These are phyloP conservation scores for Halyomorpha halys DNA, from an alignment of 1,140 invertebrate genomes.

Conservation along the genomic window DNA sequence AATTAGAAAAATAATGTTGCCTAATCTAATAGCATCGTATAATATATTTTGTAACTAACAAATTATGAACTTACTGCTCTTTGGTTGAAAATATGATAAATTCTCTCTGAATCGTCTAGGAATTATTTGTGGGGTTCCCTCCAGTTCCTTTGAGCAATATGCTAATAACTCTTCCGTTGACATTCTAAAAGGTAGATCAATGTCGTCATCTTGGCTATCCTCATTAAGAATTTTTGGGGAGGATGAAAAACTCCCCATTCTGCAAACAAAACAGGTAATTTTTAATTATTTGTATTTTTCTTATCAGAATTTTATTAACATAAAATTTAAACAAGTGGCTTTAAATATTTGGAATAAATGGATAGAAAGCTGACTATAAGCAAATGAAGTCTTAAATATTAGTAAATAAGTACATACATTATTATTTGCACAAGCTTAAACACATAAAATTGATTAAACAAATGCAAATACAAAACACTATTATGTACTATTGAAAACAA, in stretches of 20 bases:
- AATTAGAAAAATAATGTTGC: too few species aligned
- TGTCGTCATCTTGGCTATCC: conserved; percentile 50
- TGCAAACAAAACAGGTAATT: conserved; percentile 41
- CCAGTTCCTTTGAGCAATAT: conserved; percentile 38
- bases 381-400: too few species aligned
- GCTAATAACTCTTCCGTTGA: conserved; percentile 42
- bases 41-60: too few species aligned
- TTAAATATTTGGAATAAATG: conserved; percentile 29
- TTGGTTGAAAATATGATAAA: background rate
- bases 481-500: background rate
- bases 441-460: too few species aligned
- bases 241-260: conserved; percentile 64
- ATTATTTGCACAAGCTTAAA: too few species aligned
- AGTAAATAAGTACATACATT: too few species aligned
- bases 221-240: conserved; percentile 53
- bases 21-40: too few species aligned
- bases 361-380: background rate
- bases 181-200: conserved; percentile 42
- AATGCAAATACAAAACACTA: background rate
- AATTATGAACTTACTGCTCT: background rate
- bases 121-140: conserved; percentile 4
- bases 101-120: conserved; percentile 7
- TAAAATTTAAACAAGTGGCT: too few species aligned
- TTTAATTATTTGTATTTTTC: too few species aligned
- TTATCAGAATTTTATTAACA: too few species aligned